Evolutionary conservation across 1,140 invertebrate genomes (phyloP), one percentile per base, ranked within the genome.

Genomic region (Spodoptera frugiperda): DNA sequence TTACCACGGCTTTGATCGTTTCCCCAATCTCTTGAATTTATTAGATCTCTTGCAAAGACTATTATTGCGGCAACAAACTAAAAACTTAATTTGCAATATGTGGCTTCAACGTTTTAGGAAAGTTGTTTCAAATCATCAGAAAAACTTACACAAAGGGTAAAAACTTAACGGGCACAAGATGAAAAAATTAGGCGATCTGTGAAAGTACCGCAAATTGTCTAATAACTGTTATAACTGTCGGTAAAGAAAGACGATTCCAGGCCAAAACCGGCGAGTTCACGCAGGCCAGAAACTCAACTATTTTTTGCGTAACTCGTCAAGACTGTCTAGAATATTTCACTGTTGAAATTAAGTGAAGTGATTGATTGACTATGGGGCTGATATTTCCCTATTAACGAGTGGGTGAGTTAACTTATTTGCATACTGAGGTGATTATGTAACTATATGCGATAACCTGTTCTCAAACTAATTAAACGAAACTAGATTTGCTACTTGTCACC

Each of bases 341-440:
- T 61, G 46, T 44, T 61, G 25, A 71, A 55, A 49, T 68, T 15
- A 46, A 25, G 17, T 33, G 59, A 15, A 67, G 48, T 78, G 68
- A 78, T 78, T 78, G 76, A 72, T 72, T 54, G 67, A 48, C 57
- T 30, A 65, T 25, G 57, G 19, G 17, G 17, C 15, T 46, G 51
- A 67, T 68, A 57, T 73, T 78, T 74, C 48, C 77, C 53, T 78
- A 71, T 73, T 39, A 74, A 68, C 44, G 9, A 68, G 9, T 44
- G 59, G 30, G n/a, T 71, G 25, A 79, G 1, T 14, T n/a, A 70
- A 48, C 12, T 49, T 21, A 65, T 74, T 78, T 59, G 74, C 55
- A 76, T 79, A 76, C 68, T 61, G 25, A 53, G 17, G 17, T 4
- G 51, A 55, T 76, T 79, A 76, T 55, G 57, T 76, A 79, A 79